These are phyloP conservation scores for Lepidonotus clava DNA, from an alignment of 2,888 invertebrate genomes.

Conservation along the genomic window DNA sequence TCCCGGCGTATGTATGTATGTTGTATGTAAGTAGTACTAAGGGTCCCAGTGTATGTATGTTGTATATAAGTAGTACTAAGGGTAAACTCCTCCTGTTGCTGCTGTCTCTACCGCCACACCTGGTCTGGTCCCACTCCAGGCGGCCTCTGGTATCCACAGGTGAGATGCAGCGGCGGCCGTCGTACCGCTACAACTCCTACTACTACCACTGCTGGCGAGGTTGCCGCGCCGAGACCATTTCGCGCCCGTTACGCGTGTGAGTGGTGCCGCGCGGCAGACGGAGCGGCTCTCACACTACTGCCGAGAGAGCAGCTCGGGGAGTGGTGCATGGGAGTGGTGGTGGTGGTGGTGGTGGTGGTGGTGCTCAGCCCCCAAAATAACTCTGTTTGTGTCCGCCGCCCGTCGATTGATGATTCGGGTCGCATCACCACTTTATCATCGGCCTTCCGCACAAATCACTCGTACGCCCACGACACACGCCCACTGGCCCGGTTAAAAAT, in stretches of 20 bases:
- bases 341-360: too few species aligned
- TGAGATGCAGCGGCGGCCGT: neutral
- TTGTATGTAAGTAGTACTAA: neutral
- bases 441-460: constrained; percentile 20
- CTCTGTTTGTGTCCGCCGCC: constrained; percentile 18
- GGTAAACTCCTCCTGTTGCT: neutral
- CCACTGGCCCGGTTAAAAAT: neutral
- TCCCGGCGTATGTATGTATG: neutral
- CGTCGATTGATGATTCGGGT: constrained; percentile 33
- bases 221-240: neutral
- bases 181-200: neutral
- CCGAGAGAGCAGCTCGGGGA: too few species aligned
- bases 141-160: neutral
- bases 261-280: too few species aligned
- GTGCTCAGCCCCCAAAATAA: neutral
- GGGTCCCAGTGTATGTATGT: neutral
- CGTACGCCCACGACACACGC: neutral
- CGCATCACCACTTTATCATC: constrained; percentile 36
- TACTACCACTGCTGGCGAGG: neutral
- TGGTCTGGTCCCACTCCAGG: neutral
- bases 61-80: neutral
- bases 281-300: too few species aligned
- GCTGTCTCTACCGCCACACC: neutral
- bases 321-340: too few species aligned
- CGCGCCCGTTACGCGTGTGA: too few species aligned